Conservation (phyloP, 2,888 invertebrate species). For the Protophormia terraenovae region DNA sequence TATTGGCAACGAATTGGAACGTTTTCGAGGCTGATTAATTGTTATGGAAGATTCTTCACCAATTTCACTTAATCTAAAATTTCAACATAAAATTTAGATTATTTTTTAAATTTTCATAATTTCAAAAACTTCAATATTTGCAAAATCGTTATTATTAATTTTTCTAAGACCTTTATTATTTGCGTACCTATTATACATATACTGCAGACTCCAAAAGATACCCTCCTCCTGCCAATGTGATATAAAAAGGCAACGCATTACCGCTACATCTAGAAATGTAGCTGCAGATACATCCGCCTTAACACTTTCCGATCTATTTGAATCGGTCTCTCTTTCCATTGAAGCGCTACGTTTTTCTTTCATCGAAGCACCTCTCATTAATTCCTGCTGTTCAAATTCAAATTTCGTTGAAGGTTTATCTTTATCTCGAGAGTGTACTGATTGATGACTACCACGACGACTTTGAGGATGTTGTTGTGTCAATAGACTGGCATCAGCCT, state of each 20-base stretch:
- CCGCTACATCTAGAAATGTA: constrained; percentile 97
- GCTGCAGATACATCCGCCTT: constrained; percentile 89
- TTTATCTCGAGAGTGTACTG: constrained; percentile 78
- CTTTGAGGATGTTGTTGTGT: constrained; percentile 84
- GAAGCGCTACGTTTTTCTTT: constrained; percentile 83
- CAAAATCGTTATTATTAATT: no score
- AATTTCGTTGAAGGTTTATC: constrained; percentile 79
- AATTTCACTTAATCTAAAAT: constrained; percentile 89
- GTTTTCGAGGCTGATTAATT: constrained; percentile 89
- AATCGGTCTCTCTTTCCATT: constrained; percentile 89
- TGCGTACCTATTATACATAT: constrained; percentile 90
- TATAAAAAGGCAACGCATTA: constrained; percentile 96
- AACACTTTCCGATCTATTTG: constrained; percentile 83
- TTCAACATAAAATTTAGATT: not conserved
- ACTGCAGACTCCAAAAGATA: constrained; percentile 97
- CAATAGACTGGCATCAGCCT: constrained; percentile 91
- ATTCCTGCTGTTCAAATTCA: constrained; percentile 81
- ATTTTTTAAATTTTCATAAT: not conserved
- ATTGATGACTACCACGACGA: constrained; percentile 80
- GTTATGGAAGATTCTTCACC: constrained; percentile 89
- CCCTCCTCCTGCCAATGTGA: constrained; percentile 99
- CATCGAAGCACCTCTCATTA: constrained; percentile 78
- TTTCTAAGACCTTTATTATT: not conserved
- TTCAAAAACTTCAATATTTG: no score
- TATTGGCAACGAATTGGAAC: constrained; percentile 96